These are phyloP conservation scores for Cosmorhoe ocellata DNA, from an alignment of 2,888 invertebrate genomes.

Conservation along the genomic window DNA sequence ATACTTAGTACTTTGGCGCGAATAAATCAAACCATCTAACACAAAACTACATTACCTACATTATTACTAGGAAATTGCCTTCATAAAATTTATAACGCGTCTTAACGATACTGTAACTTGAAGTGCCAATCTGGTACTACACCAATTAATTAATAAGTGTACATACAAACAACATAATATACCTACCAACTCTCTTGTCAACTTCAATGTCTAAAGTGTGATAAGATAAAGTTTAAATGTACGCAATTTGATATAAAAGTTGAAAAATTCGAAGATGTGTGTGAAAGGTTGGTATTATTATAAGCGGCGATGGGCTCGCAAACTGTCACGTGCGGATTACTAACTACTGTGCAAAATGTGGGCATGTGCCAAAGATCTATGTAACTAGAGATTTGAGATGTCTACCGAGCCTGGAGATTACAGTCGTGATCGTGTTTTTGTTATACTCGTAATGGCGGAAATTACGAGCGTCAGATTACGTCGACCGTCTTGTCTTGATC, in stretches of 20 bases:
- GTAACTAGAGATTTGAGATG: too few relatives aligned
- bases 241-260: constrained; percentile 29
- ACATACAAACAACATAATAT: constrained; percentile 40
- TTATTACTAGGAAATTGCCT: constrained; percentile 47
- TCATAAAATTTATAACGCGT: constrained; percentile 47
- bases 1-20: constrained; percentile 5
- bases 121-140: constrained; percentile 36
- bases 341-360: too few relatives aligned
- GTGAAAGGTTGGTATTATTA: too few relatives aligned
- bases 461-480: too few relatives aligned
- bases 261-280: constrained; percentile 47
- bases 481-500: too few relatives aligned
- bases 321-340: too few relatives aligned
- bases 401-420: too few relatives aligned
- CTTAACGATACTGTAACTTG: constrained; percentile 39
- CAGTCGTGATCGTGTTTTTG: constrained; percentile 50
- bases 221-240: constrained; percentile 45
- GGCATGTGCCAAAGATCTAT: too few relatives aligned
- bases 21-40: constrained; percentile 26
- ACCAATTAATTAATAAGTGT: constrained; percentile 29
- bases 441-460: constrained; percentile 55
- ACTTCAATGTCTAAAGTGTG: constrained; percentile 39
- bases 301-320: too few relatives aligned
- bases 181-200: constrained; percentile 43
- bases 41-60: constrained; percentile 37